These are phyloP conservation scores for Montipora sp. DNA, from an alignment of 64 coral and sea anemone genomes.

Conservation along the genomic window DNA sequence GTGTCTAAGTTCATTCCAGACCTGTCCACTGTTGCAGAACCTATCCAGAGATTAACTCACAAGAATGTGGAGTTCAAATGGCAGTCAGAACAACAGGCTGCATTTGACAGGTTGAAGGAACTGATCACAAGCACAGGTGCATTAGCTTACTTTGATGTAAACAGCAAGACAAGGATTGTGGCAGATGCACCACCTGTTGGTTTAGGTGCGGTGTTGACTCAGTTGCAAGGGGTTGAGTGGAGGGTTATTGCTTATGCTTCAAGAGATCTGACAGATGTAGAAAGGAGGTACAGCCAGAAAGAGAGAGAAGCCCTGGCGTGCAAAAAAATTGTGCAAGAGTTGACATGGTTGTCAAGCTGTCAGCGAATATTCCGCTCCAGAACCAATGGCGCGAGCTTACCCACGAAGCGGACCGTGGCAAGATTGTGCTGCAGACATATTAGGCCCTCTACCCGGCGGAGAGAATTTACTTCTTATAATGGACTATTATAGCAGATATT, in stretches of 20 bases:
- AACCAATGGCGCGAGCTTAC: constrained; percentile 3
- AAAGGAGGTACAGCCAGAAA: neutral
- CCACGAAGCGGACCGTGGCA: neutral
- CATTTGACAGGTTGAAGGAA: constrained; percentile 25
- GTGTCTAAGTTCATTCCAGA: constrained; percentile 29
- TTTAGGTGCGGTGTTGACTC: constrained; percentile 4
- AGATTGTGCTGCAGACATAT: neutral
- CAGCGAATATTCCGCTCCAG: constrained; percentile 2
- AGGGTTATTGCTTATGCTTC: constrained; percentile 49
- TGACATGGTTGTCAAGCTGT: neutral
- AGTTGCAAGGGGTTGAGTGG: constrained; percentile 41
- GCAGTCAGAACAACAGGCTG: neutral
- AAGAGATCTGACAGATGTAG: constrained; percentile 32
- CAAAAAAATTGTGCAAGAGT: neutral
- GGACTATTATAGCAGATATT: too few species aligned
- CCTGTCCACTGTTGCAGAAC: constrained; percentile 16
- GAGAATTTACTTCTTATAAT: neutral
- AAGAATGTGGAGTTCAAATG: constrained; percentile 2
- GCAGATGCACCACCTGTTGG: constrained; percentile 15
- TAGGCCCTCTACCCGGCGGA: neutral
- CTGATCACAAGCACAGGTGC: neutral
- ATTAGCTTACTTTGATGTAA: constrained; percentile 5
- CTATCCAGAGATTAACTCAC: constrained; percentile 1
- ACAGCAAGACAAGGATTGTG: constrained; percentile 16
- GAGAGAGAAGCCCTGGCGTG: neutral